Evolutionary conservation across 2,113 vertebrate genomes (phyloP).

Genomic region (Cavia aperea): DNA sequence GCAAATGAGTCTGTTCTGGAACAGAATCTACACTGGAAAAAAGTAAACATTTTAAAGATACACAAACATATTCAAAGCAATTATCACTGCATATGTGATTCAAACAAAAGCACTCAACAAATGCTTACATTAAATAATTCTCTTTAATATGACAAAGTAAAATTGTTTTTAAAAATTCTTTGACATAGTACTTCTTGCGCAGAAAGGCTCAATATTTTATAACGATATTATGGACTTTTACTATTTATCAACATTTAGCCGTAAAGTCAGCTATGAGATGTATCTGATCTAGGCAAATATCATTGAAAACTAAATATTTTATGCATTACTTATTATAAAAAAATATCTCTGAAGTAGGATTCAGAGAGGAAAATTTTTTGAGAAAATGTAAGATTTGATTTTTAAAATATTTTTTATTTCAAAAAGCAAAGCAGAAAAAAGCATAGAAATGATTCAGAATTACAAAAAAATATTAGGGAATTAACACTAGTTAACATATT

Average conservation of each 20-base stretch:
- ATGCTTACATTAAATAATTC: constrained; percentile 18
- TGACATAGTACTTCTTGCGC: not conserved
- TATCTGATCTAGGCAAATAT: not conserved
- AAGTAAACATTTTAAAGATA: not conserved
- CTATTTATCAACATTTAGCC: constrained; percentile 68
- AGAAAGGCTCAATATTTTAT: constrained; percentile 26
- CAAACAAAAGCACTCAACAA: not conserved
- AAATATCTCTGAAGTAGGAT: constrained; percentile 53
- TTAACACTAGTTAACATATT: no score
- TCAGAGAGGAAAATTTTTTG: constrained; percentile 46
- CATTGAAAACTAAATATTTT: constrained; percentile 57
- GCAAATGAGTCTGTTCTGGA: not conserved
- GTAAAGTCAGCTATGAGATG: constrained; percentile 52
- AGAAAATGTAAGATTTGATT: no score
- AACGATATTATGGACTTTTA: not conserved
- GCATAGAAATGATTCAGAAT: no score
- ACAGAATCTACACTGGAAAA: constrained; percentile 1
- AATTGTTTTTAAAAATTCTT: not conserved
- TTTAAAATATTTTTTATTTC: no score
- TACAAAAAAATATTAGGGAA: no score
- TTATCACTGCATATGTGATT: not conserved
- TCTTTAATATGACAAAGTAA: not conserved
- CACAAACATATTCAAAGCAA: constrained; percentile 14
- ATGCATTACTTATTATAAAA: constrained; percentile 62
- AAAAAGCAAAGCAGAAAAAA: no score